phyloP scores from a whole-genome alignment of 2,797 vertebrate species.

The Falco columbarius region DNA sequence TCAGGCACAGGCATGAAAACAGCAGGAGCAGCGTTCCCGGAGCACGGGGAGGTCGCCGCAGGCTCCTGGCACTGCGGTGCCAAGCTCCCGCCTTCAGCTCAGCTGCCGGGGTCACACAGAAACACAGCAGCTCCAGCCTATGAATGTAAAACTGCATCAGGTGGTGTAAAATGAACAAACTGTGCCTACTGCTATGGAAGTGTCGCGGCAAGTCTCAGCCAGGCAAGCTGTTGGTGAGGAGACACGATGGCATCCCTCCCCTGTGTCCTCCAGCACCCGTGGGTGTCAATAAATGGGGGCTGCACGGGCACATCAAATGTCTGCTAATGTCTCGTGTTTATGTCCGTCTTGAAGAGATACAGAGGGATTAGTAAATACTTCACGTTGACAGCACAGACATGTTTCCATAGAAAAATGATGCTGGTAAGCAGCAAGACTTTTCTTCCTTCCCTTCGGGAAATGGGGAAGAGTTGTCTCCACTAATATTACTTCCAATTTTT shows the following conservation, averaged over 20 bases:
- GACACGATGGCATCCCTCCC: background rate
- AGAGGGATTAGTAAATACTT: background rate
- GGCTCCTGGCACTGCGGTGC: background rate
- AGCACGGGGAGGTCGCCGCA: accelerated
- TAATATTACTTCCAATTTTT: background rate
- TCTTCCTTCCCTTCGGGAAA: background rate
- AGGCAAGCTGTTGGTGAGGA: background rate
- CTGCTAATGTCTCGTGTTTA: background rate
- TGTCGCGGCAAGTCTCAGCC: background rate
- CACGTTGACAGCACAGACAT: background rate
- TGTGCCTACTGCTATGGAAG: background rate
- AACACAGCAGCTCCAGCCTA: background rate
- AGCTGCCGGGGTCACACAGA: background rate
- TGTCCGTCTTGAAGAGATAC: background rate
- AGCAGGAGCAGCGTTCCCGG: background rate
- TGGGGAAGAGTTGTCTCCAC: background rate
- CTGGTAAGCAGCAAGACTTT: background rate
- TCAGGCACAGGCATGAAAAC: accelerated
- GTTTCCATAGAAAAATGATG: background rate
- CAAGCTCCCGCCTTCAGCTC: background rate
- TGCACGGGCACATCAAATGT: background rate
- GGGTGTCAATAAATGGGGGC: background rate
- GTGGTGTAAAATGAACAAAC: background rate
- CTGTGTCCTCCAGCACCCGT: background rate
- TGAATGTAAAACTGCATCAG: background rate